Base-by-base conservation (phyloP, 2,888 invertebrate species). In the Caenorhabditis plicata region DNA sequence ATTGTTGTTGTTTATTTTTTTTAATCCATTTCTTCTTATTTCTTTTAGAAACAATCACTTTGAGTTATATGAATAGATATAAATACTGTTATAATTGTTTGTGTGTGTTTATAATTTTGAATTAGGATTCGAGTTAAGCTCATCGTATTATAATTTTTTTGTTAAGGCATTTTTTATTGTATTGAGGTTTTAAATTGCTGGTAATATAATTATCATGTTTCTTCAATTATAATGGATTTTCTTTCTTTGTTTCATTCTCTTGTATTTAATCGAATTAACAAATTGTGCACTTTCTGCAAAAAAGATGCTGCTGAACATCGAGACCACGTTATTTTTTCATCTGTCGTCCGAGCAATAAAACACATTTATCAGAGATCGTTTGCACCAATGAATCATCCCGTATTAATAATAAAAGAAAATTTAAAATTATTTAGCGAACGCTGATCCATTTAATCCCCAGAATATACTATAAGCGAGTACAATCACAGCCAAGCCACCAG, bases 371-470 rank as follows among this genome's bases (percentile, higher is more conserved):
- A n/a, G n/a, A n/a, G n/a, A n/a, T n/a, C n/a, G n/a, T n/a, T n/a
- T n/a, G n/a, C n/a, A n/a, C n/a, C n/a, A n/a, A n/a, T n/a, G n/a
- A n/a, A n/a, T n/a, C n/a, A n/a, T n/a, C n/a, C n/a, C n/a, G 33
- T 15, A 9, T 9, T 5, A 33, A 33, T 33, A 17, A 15, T 33
- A 7, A 33, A 33, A 7, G 33, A 17, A 25, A 45, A 31, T 26
- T 9, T 29, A 5, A 27, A 20, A 39, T 52, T 47, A 60, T 29
- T 61, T 52, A 2, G 52, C 51, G 40, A 71, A 71, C n/a, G 67
- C 65, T 8, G 62, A 57, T 9, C 73, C 70, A 44, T 73, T 73
- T 4, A 73, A 48, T 17, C 73, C 73, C 70, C 70, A 71, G 49
- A 73, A 73, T 33, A 73, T 73, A 31, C 65, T 67, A 26, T 69